Percentiles rank a stretch among this genome's conserved stretches.
Conservation (phyloP, 2,797 vertebrate species). For the Diplodus puntazzo region DNA sequence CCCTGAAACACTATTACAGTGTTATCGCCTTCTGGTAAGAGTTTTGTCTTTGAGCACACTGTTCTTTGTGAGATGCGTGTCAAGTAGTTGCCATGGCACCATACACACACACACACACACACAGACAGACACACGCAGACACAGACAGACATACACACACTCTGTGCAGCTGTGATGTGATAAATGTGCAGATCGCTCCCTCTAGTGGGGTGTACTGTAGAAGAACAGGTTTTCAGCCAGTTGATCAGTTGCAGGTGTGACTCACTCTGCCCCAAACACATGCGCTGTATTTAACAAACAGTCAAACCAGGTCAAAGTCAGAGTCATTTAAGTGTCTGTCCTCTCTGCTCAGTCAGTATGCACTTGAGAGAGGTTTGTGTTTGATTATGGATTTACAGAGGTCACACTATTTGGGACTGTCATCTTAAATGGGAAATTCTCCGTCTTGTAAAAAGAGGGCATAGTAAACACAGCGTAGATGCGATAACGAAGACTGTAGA, state of each 20-base stretch:
- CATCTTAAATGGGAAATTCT: neutral
- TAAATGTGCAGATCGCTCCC: slow-evolving; percentile 66
- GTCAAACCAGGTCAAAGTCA: neutral
- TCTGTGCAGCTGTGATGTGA: slow-evolving; percentile 54
- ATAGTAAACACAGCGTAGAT: neutral
- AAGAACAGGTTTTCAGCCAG: neutral
- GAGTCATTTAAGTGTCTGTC: neutral
- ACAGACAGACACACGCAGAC: slow-evolving; percentile 37
- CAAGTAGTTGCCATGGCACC: slow-evolving; percentile 70
- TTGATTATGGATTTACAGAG: neutral
- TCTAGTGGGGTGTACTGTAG: slow-evolving; percentile 68
- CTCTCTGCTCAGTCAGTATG: too few species aligned
- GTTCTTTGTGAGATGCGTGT: slow-evolving; percentile 62
- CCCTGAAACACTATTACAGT: slow-evolving; percentile 47
- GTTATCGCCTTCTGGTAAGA: slow-evolving; percentile 64
- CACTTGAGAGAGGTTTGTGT: neutral
- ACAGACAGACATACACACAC: slow-evolving; percentile 42
- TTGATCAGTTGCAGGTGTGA: neutral
- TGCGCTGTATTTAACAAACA: neutral
- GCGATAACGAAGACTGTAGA: neutral
- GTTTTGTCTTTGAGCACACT: slow-evolving; percentile 40
- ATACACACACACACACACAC: slow-evolving; percentile 17
- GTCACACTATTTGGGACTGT: neutral
- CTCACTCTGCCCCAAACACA: neutral
- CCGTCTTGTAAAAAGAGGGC: too few species aligned